Percentiles rank a stretch among this genome's conserved stretches.
These are phyloP conservation scores for Zoanthus gigantus DNA, from an alignment of 92 coral and sea anemone genomes.

Conservation along the genomic window DNA sequence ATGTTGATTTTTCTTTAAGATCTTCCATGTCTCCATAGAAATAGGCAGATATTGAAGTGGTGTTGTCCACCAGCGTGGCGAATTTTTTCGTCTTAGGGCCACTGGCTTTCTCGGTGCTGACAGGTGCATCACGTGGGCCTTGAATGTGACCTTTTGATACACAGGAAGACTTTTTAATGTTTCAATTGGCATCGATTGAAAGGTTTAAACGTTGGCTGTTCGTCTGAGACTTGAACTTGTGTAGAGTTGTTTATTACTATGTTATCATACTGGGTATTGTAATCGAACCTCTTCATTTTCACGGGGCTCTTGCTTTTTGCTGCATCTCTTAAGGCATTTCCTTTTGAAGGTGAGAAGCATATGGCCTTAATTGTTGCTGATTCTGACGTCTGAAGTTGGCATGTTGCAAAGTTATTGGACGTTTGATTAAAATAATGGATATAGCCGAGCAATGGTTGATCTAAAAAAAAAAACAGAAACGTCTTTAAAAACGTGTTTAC, in stretches of 20 bases:
- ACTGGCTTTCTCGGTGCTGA: conserved; percentile 7
- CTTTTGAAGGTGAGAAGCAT: conserved; percentile 24
- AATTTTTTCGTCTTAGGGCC: conserved; percentile 8
- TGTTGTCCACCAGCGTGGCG: conserved; percentile 13
- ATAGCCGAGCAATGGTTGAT: conserved; percentile 2
- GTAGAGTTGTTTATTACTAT: conserved; percentile 15
- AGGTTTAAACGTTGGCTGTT: conserved; percentile 11
- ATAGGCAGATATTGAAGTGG: conserved; percentile 12
- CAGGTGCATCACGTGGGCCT: conserved; percentile 1
- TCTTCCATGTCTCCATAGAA: conserved; percentile 7
- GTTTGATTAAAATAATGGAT: not conserved
- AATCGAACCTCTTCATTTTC: conserved; percentile 8
- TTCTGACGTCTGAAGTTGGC: conserved; percentile 12
- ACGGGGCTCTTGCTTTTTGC: not conserved
- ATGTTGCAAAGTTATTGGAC: conserved; percentile 6
- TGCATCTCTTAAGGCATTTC: not conserved
- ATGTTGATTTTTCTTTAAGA: not conserved
- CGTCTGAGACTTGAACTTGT: conserved; percentile 5
- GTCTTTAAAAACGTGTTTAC: not conserved
- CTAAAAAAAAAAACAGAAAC: not conserved
- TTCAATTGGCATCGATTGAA: not conserved
- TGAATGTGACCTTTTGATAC: conserved; percentile 7
- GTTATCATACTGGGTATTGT: conserved; percentile 18
- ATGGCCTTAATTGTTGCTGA: not conserved
- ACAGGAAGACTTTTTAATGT: not conserved